Evolutionary conservation across 1,140 invertebrate species (phyloP).

Genomic region (Drosophila teissieri): DNA sequence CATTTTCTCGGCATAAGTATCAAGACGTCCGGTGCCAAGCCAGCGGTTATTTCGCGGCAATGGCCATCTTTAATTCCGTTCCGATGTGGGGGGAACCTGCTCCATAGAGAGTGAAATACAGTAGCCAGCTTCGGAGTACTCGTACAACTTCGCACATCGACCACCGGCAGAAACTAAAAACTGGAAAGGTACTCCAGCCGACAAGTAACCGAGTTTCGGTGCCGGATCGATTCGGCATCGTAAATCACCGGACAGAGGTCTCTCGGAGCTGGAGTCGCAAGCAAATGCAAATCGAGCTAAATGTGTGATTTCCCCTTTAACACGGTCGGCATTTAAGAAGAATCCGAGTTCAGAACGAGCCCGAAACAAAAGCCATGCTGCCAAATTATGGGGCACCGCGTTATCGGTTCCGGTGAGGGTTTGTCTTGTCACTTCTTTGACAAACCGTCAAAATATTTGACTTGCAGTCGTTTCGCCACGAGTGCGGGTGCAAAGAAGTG

Average conservation of each 20-base stretch:
- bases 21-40: constrained; percentile 72
- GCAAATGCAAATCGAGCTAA: constrained; percentile 78
- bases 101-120: constrained; percentile 27
- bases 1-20: constrained; percentile 82
- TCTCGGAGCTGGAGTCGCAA: constrained; percentile 39
- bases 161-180: constrained; percentile 17
- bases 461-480: constrained; percentile 14
- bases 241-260: constrained; percentile 50
- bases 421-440: constrained; percentile 46
- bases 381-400: constrained; percentile 48
- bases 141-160: constrained; percentile 35
- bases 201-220: constrained; percentile 2
- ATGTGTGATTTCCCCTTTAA: constrained; percentile 75
- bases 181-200: not conserved
- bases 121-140: constrained; percentile 31
- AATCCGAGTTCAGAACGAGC: constrained; percentile 4
- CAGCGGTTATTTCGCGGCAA: constrained; percentile 41
- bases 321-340: constrained; percentile 56
- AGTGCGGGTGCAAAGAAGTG: constrained; percentile 17
- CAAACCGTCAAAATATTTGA: constrained; percentile 69
- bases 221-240: constrained; percentile 30
- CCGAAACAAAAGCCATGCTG: constrained; percentile 20
- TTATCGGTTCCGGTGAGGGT: constrained; percentile 61
- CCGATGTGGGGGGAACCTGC: constrained; percentile 9
- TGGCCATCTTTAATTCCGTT: constrained; percentile 68